Evolutionary conservation across 1,140 invertebrate species (phyloP), one percentile per base, ranked within the genome.

Genomic region (Augochlora pura): DNA sequence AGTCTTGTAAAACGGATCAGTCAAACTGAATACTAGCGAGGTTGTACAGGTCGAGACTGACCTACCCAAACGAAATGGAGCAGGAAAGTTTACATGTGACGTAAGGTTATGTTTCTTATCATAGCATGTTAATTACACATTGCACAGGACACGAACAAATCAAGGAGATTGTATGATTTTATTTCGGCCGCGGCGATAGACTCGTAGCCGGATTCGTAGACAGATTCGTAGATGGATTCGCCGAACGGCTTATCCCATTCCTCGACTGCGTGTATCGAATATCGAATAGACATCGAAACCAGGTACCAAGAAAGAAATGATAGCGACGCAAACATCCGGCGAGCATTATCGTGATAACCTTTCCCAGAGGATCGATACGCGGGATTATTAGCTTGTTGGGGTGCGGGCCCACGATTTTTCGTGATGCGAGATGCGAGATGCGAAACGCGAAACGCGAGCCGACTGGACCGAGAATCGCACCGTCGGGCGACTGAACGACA

Each of bases 181-280:
- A 46, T 46, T 3, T 46, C 10, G 42, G 42, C 42, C 10, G 42
- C 10, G 42, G 9, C 3, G 42, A 46, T 10, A 10, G 42, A 46
- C 12, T 38, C n/a, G 38, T 18, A 0, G 63, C 42, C 38, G 49
- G 21, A 32, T 14, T 62, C 21, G 46, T 32, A 46, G 42, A 46
- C 42, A 46, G 42, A 46, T 46, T 38, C n/a, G 38, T 18, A 4
- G 63, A 65, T 38, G 49, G 21, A 32, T 25, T 62, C 21, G 46
- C 64, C 65, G 78, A 60, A 77, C 75, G 49, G 49, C 49, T 21
- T 54, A 21, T 54, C 49, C 32, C 32, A 32, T 32, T 32, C 1
- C 32, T 32, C 32, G 32, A 4, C 1, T 4, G 32, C 32, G 32
- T 4, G 32, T 32, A 4, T 66, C 71, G 77, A 67, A 66, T 80